Evolutionary conservation across 2,113 vertebrate genomes (phyloP).

Genomic region (Falco punctatus): DNA sequence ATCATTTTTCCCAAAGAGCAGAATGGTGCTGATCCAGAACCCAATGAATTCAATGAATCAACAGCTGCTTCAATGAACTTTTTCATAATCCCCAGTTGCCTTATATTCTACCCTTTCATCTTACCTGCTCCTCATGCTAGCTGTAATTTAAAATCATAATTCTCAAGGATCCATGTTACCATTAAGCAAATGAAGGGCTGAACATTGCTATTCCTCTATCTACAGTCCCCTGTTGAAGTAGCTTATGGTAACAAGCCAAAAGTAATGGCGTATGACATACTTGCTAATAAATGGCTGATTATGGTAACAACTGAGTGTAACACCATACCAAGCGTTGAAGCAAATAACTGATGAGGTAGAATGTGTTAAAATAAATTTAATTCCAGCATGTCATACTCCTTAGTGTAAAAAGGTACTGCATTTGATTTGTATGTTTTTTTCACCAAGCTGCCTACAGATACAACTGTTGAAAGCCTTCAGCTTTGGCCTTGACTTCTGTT

Average conservation of each 20-base stretch:
- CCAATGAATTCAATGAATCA: not conserved
- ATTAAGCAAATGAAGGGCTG: not conserved
- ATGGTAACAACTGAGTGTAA: not conserved
- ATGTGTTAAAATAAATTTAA: constrained; percentile 7
- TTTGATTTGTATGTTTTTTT: not conserved
- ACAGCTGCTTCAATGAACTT: not conserved
- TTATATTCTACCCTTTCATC: not conserved
- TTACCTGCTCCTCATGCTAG: not conserved
- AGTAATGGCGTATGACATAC: not conserved
- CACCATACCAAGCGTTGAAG: not conserved
- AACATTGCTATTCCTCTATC: not conserved
- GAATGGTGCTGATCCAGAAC: not conserved
- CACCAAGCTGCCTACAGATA: not conserved
- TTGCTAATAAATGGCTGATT: not conserved
- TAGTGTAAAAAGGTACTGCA: not conserved
- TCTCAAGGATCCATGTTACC: not conserved
- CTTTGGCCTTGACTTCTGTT: not conserved
- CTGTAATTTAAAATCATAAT: not conserved
- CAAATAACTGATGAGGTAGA: constrained; percentile 10
- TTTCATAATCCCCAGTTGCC: not conserved
- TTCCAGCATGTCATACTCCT: not conserved
- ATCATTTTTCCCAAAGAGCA: not conserved
- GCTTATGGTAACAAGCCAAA: not conserved
- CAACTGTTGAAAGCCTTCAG: not conserved
- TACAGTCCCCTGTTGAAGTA: not conserved